Evolutionary conservation across 2,113 vertebrate genomes (phyloP).

Genomic region (Gymnocephalus cernua): DNA sequence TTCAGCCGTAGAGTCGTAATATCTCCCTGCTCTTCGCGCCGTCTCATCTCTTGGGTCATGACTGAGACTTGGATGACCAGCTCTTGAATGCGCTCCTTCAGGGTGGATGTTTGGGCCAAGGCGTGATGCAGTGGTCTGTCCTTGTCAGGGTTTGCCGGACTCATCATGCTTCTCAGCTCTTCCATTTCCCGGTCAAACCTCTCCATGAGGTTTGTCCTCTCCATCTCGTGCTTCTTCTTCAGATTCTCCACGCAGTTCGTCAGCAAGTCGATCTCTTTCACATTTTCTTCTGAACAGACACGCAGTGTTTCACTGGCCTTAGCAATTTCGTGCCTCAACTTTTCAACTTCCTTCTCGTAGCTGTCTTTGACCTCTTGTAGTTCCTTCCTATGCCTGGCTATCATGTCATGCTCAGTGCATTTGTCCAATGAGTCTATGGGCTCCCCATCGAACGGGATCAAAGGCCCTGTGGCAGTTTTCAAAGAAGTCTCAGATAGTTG

Average conservation of each 20-base stretch:
- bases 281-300: constrained; percentile 78
- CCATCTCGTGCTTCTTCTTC: constrained; percentile 79
- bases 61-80: constrained; percentile 79
- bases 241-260: constrained; percentile 83
- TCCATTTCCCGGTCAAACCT: constrained; percentile 79
- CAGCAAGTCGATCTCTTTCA: constrained; percentile 81
- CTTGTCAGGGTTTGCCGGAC: constrained; percentile 16
- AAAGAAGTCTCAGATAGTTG: constrained; percentile 40
- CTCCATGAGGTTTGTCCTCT: constrained; percentile 67
- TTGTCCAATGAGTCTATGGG: constrained; percentile 78
- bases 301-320: constrained; percentile 75
- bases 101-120: constrained; percentile 24
- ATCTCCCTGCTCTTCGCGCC: constrained; percentile 77
- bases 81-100: constrained; percentile 82
- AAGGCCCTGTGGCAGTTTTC: constrained; percentile 30
- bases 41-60: constrained; percentile 82
- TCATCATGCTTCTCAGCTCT: constrained; percentile 70
- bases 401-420: constrained; percentile 76
- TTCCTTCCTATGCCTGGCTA: constrained; percentile 80
- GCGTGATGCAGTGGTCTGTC: neutral
- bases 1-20: constrained; percentile 81
- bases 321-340: constrained; percentile 71
- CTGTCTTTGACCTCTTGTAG: constrained; percentile 78
- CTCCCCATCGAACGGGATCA: constrained; percentile 77
- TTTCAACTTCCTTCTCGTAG: constrained; percentile 78